Base-by-base conservation (phyloP, 2,113 vertebrate species). In the Gorilla gorilla region DNA sequence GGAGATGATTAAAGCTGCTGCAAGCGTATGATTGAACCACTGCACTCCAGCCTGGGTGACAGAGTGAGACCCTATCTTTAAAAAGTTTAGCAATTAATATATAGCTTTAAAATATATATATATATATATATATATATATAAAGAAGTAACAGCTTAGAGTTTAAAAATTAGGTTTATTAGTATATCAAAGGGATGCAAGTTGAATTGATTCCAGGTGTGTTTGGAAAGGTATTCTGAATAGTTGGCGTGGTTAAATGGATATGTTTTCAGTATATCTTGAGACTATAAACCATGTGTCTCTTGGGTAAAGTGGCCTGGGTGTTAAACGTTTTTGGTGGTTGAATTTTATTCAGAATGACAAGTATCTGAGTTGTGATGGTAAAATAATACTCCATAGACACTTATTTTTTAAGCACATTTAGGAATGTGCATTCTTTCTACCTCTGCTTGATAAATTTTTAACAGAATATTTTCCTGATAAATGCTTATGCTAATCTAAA, bases 331-430 rank as follows among this genome's bases (percentile, higher is more conserved):
- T 86, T 83, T 93, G 82, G 72, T 97, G 73, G 40, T 94, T 81
- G 89, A 95, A 80, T 97, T 97, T 97, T 89, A 92, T 90, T 97
- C 16, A 85, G 57, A 97, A 84, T 93, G 87, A 94, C 90, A 96
- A 72, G n/a, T 89, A 61, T 72, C 48, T 92, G 85, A 95, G 32
- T 90, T 92, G 59, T 85, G 88, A 78, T 64, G 52, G 55, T 84
- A 93, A 96, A 93, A 87, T 48, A 68, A 7, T 38, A 12, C 80
- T 83, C n/a, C 68, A 25, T 89, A 61, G 93, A 85, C 81, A 76
- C 66, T 89, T 84, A 85, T 82, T 94, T 95, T 64, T 83, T 81
- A 80, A 93, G 57, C 9, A 82, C 35, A 75, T 11, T 97, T 96
- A 83, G 25, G 43, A 83, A 87, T 96, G 57, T 80, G 5, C 43